Evolutionary conservation across 2,888 invertebrate species (phyloP), one percentile per base, ranked within the genome.

Genomic region (Dendrolimus houi): DNA sequence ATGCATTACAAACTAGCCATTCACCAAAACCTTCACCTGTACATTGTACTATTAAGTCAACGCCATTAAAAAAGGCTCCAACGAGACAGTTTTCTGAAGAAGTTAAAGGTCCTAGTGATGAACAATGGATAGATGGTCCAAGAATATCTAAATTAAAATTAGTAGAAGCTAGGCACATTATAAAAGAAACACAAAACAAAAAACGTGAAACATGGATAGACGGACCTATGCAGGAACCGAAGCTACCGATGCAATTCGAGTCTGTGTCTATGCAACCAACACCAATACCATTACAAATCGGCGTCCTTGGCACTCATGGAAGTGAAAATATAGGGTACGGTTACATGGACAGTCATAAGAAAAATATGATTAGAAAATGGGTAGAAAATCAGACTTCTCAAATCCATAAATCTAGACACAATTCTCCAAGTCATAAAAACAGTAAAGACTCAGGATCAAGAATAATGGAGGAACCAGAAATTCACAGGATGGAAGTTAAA

Each of bases 81-180:
- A 79, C 85, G 62, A 93, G 93, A 72, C 81, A 82, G 57, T 66
- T 74, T 57, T 62, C 80, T 13, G 88, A 87, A 57, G 89, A 89
- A 55, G 75, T 72, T 1, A 89, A 88, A 73, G 85, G 68, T 64
- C 86, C 74, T 17, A 96, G 95, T 66, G 97, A 97, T 74, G 98
- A 98, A 75, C 97, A 97, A 76, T 99, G 98, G 98, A 96, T 98
- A 62, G 98, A 99, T 84, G 98, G 98, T 0, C 98, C 98, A 0
- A 93, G 97, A 74, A 96, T 97, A 70, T 96, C 96, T 0, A 94
- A 95, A 74, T 95, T 94, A 14, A 96, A 95, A 81, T 93, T 95
- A 56, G 96, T 96, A 1, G 96, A 96, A 81, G 96, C 95, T 0
- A 88, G 96, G 55, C 95, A 96, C 75, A 92, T 96, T 64, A 92